Percentiles rank a stretch among this genome's conserved stretches.
Conservation (phyloP, 2,113 vertebrate genomes). For the Casuarius casuarius region DNA sequence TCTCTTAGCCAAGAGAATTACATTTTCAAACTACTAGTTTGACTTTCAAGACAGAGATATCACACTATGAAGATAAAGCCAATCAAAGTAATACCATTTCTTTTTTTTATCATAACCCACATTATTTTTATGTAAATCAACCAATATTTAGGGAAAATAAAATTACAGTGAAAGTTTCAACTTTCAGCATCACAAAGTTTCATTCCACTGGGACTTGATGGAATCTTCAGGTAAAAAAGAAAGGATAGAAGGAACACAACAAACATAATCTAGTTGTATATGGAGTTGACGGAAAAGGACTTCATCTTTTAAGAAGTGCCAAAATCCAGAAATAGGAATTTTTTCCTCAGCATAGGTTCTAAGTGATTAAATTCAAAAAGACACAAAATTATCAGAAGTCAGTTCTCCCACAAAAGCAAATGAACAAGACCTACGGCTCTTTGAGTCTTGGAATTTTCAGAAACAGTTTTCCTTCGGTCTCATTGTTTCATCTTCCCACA, state of each 20-base stretch:
- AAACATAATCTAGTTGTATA: neutral
- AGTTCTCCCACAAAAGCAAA: neutral
- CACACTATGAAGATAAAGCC: neutral
- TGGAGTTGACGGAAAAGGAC: neutral
- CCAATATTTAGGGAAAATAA: neutral
- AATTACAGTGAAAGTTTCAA: neutral
- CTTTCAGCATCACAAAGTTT: neutral
- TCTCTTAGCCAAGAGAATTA: neutral
- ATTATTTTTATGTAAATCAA: neutral
- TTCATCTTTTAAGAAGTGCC: neutral
- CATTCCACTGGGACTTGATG: neutral
- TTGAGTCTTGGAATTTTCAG: neutral
- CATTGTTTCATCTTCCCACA: neutral
- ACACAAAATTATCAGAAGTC: neutral
- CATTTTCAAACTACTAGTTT: neutral
- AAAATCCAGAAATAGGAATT: neutral
- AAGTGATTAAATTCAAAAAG: neutral
- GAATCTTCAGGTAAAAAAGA: neutral
- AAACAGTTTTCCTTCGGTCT: neutral
- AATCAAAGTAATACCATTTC: neutral
- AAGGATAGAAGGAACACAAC: neutral
- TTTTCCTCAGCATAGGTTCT: neutral
- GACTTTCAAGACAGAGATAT: neutral
- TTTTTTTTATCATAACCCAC: neutral
- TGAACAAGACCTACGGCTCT: neutral